phyloP scores from a whole-genome alignment of 2,888 invertebrate genomes.

The Pheosia tremula region DNA sequence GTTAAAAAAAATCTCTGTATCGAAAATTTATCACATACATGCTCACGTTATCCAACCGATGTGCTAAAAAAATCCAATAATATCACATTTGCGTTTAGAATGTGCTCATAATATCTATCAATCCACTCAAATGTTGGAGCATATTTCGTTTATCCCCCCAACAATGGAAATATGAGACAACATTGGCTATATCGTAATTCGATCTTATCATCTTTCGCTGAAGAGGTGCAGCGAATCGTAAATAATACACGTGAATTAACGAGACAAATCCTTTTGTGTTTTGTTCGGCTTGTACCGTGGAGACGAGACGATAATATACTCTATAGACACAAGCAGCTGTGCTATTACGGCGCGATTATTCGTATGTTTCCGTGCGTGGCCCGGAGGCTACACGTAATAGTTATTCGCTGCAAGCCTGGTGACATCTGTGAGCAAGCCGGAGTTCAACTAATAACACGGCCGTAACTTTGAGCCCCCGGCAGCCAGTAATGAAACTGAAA shows the following conservation, averaged over 20 bases:
- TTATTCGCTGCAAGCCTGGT: slow-evolving; percentile 58
- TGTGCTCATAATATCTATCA: slow-evolving; percentile 5
- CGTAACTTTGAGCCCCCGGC: slow-evolving; percentile 50
- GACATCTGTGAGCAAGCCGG: slow-evolving; percentile 65
- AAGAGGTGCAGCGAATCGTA: slow-evolving; percentile 77
- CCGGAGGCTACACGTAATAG: slow-evolving; percentile 56
- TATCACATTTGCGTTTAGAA: slow-evolving; percentile 5
- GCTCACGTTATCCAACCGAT: neutral
- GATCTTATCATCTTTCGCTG: slow-evolving; percentile 71
- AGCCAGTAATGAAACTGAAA: slow-evolving; percentile 60
- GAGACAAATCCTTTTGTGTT: slow-evolving; percentile 70
- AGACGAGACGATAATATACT: slow-evolving; percentile 1
- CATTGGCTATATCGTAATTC: slow-evolving; percentile 75
- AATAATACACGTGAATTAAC: slow-evolving; percentile 78
- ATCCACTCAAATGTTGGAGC: neutral
- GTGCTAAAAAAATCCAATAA: slow-evolving; percentile 3
- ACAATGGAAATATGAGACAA: slow-evolving; percentile 76
- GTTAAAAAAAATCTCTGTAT: too few species aligned
- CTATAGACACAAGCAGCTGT: slow-evolving; percentile 52
- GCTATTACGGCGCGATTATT: slow-evolving; percentile 52
- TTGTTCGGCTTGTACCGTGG: slow-evolving; percentile 36
- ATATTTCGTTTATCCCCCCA: slow-evolving; percentile 57
- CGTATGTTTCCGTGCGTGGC: slow-evolving; percentile 57
- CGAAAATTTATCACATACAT: neutral
- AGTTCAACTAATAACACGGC: slow-evolving; percentile 66